Evolutionary conservation across 2,888 invertebrate genomes (phyloP), one percentile per base, ranked within the genome.

Genomic region (Ormyrus rosae): DNA sequence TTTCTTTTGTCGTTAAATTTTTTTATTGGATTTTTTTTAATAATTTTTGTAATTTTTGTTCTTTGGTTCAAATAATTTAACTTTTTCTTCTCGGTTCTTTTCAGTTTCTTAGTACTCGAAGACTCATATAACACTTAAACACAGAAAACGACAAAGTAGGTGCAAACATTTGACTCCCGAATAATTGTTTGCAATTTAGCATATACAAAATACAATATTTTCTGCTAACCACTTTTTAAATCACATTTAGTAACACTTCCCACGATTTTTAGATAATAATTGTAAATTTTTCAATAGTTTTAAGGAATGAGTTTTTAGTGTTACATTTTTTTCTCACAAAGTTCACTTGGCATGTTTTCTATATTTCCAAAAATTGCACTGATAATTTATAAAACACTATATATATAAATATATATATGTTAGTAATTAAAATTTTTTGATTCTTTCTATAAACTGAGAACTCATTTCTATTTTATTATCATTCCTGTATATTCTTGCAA

Each of bases 21-120:
- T 69, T 34, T 50, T 46, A 13, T 56, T 76, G 19, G 11, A 63
- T 5, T 69, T 50, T 63, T 19, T 45, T 69, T 67, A 34, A n/a
- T 50, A 19, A 74, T 75, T 67, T 34, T 75, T 60, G 13, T 11
- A 65, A 60, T 9, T 67, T 60, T 58, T 11, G 19, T 51, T 69
- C 50, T 69, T 69, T 72, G 34, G 34, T 34, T 34, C 4, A 70
- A 78, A 77, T 34, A 34, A 34, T 83, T 84, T 81, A 83, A 83
- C 83, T 79, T 79, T 79, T 84, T 81, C 72, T 79, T 85, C 83
- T 86, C 84, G 82, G 81, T 86, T 88, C 83, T 85, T 89, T 89
- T 86, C 89, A 89, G 88, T 89, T 87, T 89, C 84, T 87, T 89
- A 86, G 87, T 87, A 86, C 85, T 89, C 88, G 88, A 89, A 83